Evolutionary conservation across 2,888 invertebrate species (phyloP), one percentile per base, ranked within the genome.

Genomic region (Cephus sareptanus): DNA sequence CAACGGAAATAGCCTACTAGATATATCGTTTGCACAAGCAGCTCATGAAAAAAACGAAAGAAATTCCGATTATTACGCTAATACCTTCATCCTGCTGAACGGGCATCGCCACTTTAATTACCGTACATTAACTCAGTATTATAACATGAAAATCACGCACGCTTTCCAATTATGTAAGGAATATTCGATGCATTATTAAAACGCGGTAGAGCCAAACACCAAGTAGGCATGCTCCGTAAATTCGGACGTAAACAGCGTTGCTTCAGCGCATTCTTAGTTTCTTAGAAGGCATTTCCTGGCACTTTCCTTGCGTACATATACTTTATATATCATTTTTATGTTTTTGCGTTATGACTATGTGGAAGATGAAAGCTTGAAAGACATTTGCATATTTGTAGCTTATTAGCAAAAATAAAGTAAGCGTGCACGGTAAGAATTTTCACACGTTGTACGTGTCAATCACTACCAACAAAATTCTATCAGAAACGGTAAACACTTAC

Each of bases 121-220:
- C 83, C 78, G 76, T 69, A 80, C 84, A 86, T 89, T 86, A 89
- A 89, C 88, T 87, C 83, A 82, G 85, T 87, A 87, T 88, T 88
- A 87, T 88, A 87, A 86, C 84, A 85, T 83, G 85, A 87, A 88
- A 87, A 87, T 87, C 83, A 79, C 81, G 83, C 77, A 81, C 87
- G 85, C 90, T 91, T 91, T 91, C 90, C 87, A 89, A 86, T 91
- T 91, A 89, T 85, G 86, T 89, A 91, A 90, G 86, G 77, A 85
- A 83, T 81, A 84, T 85, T 85, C 84, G 76, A 87, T 85, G 83
- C 84, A 70, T 86, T 85, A 86, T 88, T 88, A 86, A 84, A 86
- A 86, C 82, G 83, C 81, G 82, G 82, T 79, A 84, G 77, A 81
- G 78, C 77, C 76, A 79, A 71, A 79, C 76, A 79, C 77, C 40